Conservation (phyloP, 1,140 invertebrate genomes). For the Drosophila mauritiana region DNA sequence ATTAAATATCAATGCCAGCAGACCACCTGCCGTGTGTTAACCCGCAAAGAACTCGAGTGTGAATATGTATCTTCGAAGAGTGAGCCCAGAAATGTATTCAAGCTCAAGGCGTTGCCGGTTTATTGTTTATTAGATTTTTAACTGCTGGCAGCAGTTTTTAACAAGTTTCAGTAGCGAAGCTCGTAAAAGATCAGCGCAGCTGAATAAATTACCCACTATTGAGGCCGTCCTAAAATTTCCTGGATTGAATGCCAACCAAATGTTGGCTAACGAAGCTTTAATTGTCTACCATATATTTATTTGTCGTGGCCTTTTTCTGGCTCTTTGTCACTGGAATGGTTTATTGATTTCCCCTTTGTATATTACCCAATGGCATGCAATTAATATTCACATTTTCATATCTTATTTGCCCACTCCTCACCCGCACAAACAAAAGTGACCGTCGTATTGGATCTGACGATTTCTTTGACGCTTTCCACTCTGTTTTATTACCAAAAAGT, state of each 20-base stretch:
- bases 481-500: conserved; percentile 6
- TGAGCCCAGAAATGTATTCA: conserved; percentile 18
- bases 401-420: conserved; percentile 43
- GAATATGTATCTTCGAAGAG: conserved; percentile 12
- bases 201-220: conserved; percentile 26
- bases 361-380: conserved; percentile 54
- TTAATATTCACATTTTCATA: conserved; percentile 62
- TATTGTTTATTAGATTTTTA: conserved; percentile 72
- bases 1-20: conserved; percentile 64
- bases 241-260: conserved; percentile 27
- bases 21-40: conserved; percentile 64
- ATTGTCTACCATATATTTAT: conserved; percentile 57
- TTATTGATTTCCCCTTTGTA: conserved; percentile 34
- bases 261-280: conserved; percentile 64
- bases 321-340: conserved; percentile 34
- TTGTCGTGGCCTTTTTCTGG: conserved; percentile 12
- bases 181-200: conserved; percentile 23
- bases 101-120: conserved; percentile 59
- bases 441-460: conserved; percentile 31
- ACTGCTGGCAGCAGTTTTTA: conserved; percentile 62
- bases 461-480: conserved; percentile 50
- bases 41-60: conserved; percentile 32
- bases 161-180: conserved; percentile 70
- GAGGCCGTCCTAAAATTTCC: conserved; percentile 23
- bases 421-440: conserved; percentile 50